Base-by-base conservation (phyloP, 37 sponge, comb jelly and placozoan genomes). In the Ianthella basta region DNA sequence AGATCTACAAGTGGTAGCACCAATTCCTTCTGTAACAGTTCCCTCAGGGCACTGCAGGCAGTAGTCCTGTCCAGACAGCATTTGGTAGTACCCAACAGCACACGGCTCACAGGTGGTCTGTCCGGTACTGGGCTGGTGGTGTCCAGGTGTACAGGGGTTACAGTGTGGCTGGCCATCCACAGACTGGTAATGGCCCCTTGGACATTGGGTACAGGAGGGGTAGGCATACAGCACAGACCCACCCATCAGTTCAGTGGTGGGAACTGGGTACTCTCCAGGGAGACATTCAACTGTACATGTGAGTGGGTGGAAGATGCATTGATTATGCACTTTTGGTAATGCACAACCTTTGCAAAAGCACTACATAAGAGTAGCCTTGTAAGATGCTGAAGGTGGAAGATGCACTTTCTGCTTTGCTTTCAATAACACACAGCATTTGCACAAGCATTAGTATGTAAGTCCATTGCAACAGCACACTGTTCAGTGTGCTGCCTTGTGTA, bases 191-290 rank as follows among this genome's bases (percentile, higher is more conserved):
- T 50, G 44, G 18, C 78, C 78, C 8, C 1, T 24, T 36, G 78
- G 37, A 75, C 78, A 75, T 20, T 40, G 53, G 53, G 40, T 14
- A 24, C 78, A 75, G n/a, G 78, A 36, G 54, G 33, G 78, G 10
- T 75, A 75, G 53, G 78, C 78, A 75, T 53, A 41, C 23, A 75
- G 54, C n/a, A 75, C 54, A 18, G 25, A 24, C 20, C 78, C 78
- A 19, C 50, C 37, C 21, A 75, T 40, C 16, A 50, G 1, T 1
- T 75, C 53, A 23, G 44, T 50, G 3, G 25, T 50, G 18, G 78
- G 40, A 13, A 4, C 21, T 24, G 37, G 78, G 40, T 75, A 75
- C 54, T 75, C 25, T 16, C 78, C 78, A 75, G 78, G 44, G 37
- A 24, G 50, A 75, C 78, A 75, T 24, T 40, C 44, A 75, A 75